Base-by-base conservation (phyloP, 2,888 invertebrate species). In the Smittia aterrima region DNA sequence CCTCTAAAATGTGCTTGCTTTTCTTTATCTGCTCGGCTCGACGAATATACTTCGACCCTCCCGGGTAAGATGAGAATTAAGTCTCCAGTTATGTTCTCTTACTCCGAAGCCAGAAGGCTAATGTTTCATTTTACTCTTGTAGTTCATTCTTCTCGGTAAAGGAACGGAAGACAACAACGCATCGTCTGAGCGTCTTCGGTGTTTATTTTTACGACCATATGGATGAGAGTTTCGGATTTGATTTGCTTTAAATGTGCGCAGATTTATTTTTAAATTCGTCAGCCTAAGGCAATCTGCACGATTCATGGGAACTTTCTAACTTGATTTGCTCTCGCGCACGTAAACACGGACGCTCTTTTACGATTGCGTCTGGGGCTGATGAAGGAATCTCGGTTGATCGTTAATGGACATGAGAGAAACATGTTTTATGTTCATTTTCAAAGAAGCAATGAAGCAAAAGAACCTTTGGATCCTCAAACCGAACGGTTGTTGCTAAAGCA, bases 231-330 rank as follows among this genome's bases (percentile, higher is more conserved):
- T 47, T 47, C 16, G 47, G 47, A 47, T 47, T 47, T 47, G 47
- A 47, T 47, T 47, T 47, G 13, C 47, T 13, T 64, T 64, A 27
- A 64, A 27, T 64, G 64, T 27, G 64, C 64, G 25, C 27, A 64
- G 64, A 27, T 64, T 64, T 64, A 67, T 70, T 54, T 70, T 32
- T 27, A 54, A 70, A 70, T 27, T 22, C 54, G 54, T 70, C 25
- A 54, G 70, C 70, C 70, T 3, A 13, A 9, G 70, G 70, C 70
- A 25, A 27, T 27, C 47, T 67, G 16, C 13, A 6, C 64, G 22
- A n/a, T 64, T 64, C 64, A 64, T 64, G 64, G 64, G 64, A 64
- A 64, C 24, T 25, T 64, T 64, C 25, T 64, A 64, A 22, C 22
- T 25, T 58, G 18, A 20, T 18, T 58, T 58, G 20, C 53, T 13